phyloP scores from a whole-genome alignment of 2,113 vertebrate genomes.

The Aepyceros melampus region DNA sequence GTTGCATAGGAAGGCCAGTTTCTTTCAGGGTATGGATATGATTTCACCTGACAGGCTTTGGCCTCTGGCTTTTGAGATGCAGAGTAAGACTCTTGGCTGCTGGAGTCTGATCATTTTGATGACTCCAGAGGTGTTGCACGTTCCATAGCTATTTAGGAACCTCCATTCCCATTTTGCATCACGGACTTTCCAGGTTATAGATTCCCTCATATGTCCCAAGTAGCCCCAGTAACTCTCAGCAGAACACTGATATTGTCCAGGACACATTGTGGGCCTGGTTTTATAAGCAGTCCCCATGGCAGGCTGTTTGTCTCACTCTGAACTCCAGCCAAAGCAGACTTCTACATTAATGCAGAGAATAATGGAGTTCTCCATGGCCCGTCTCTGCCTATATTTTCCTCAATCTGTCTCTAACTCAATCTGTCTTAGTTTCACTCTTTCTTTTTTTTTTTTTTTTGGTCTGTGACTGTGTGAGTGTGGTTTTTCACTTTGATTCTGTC shows the following conservation, averaged over 20 bases:
- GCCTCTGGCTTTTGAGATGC: background rate
- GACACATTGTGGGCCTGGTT: background rate
- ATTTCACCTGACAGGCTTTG: background rate
- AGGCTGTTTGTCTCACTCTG: constrained; percentile 15
- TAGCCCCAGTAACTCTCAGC: background rate
- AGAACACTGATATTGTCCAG: constrained; percentile 36
- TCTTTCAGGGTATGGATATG: background rate
- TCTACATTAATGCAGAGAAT: constrained; percentile 41
- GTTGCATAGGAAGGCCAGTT: background rate
- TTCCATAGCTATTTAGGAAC: background rate
- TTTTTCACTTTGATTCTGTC: background rate
- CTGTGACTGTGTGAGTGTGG: background rate
- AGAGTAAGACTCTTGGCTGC: background rate
- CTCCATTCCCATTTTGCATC: background rate
- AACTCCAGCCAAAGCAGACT: background rate
- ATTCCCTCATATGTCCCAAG: background rate
- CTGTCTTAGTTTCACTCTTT: constrained; percentile 7
- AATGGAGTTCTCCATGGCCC: background rate
- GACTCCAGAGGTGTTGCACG: background rate
- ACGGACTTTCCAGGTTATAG: background rate
- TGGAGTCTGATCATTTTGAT: background rate
- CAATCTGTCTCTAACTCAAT: constrained; percentile 35
- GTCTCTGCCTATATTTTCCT: constrained; percentile 21
- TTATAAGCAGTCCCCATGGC: background rate
- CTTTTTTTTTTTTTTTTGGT: background rate